phyloP scores from a whole-genome alignment of 2,888 invertebrate species.

The Troides helena region DNA sequence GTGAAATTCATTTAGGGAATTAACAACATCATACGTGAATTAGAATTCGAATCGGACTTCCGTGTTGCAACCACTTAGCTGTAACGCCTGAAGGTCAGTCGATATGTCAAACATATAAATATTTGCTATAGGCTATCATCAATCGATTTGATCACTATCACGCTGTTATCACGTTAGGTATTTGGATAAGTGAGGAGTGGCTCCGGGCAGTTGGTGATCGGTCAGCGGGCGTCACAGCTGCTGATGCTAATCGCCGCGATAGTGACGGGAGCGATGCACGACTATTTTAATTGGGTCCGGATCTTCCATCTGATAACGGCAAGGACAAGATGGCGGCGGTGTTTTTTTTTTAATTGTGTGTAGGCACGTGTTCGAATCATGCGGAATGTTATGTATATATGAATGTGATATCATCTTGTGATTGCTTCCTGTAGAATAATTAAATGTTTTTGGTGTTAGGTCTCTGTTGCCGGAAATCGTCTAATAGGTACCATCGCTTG shows the following conservation, averaged over 20 bases:
- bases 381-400: slow-evolving; percentile 32
- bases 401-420: background rate
- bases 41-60: too few relatives aligned
- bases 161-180: slow-evolving; percentile 31
- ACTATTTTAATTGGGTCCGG: slow-evolving; percentile 78
- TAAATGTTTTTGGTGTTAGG: too few relatives aligned
- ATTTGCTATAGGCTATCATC: too few relatives aligned
- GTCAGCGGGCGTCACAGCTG: slow-evolving; percentile 64
- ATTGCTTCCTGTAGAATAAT: too few relatives aligned
- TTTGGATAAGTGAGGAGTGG: slow-evolving; percentile 35
- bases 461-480: too few relatives aligned
- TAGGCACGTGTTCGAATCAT: slow-evolving; percentile 68
- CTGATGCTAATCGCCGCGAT: slow-evolving; percentile 69
- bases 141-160: slow-evolving; percentile 27
- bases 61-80: too few relatives aligned
- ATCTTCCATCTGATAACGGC: slow-evolving; percentile 66
- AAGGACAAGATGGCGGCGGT: slow-evolving; percentile 67
- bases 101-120: too few relatives aligned
- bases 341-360: slow-evolving; percentile 45
- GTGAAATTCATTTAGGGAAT: too few relatives aligned
- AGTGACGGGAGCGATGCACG: slow-evolving; percentile 77
- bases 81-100: too few relatives aligned
- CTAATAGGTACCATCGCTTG: too few relatives aligned
- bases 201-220: slow-evolving; percentile 61
- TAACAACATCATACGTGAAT: too few relatives aligned